Base-by-base conservation (phyloP, 2,888 invertebrate genomes). In the Drosophila hamatofila region DNA sequence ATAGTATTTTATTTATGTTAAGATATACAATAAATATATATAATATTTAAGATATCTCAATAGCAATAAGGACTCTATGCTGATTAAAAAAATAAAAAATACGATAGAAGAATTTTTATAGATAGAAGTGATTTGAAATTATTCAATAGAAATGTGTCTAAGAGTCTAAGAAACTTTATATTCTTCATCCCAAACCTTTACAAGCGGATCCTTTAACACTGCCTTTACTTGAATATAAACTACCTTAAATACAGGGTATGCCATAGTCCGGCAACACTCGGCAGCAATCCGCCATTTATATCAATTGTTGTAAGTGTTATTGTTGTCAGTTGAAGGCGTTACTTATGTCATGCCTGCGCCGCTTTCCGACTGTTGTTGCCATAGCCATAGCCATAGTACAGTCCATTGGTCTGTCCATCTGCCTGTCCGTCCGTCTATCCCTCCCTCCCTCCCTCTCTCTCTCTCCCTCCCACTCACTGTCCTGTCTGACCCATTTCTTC, bases 401-500 rank as follows among this genome's bases (percentile, higher is more conserved):
- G 39, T 51, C 46, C 35, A 25, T 8, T 16, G 21, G 11, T 48
- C 27, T 1, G 48, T 11, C 25, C 37, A 30, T 44, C 44, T 16
- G 35, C n/a, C 66, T 55, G 42, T n/a, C 55, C 44, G 35, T 27
- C 49, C 52, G 27, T 11, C 49, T 52, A 57, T 33, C 52, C 52
- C 3, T n/a, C 1, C 8, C 39, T n/a, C n/a, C 16, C n/a, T 16
- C 16, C 35, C 16, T 2, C 8, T 30, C 30, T n/a, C n/a, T n/a
- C 1, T 3, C 39, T n/a, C n/a, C 16, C n/a, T 16, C 16, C 35
- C 16, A 1, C 8, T 30, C 30, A 8, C n/a, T 2, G 39, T 39
- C n/a, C 57, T 81, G 87, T 83, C 88, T 83, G 83, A 83, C 83
- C 83, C 86, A 83, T 85, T 83, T 83, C 83, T 85, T 65, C 42